Conservation (phyloP, 2,113 vertebrate genomes). For the Neofelis nebulosa region DNA sequence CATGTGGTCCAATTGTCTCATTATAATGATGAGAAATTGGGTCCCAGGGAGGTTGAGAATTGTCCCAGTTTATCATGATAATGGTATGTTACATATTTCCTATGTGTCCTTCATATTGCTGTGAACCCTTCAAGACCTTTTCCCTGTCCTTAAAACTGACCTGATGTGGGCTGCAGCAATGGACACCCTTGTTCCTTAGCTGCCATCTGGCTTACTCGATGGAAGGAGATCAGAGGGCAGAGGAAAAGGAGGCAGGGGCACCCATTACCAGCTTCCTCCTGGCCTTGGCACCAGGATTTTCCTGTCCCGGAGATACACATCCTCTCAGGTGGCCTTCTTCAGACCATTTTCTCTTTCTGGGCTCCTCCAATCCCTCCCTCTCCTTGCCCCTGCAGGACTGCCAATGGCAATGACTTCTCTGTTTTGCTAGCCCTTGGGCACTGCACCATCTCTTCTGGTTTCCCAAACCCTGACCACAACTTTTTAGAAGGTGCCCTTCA, state of each 20-base stretch:
- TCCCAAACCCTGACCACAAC: not conserved
- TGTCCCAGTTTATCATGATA: conserved; percentile 42
- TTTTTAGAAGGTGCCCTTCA: not conserved
- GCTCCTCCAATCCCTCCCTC: not conserved
- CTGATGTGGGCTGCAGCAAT: accelerated
- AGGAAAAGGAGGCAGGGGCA: not conserved
- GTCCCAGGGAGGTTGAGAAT: conserved; percentile 31
- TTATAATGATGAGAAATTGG: conserved; percentile 55
- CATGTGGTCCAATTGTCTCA: conserved; percentile 44
- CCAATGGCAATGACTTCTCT: not conserved
- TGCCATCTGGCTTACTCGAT: not conserved
- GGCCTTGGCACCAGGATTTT: accelerated
- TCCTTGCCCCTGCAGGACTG: not conserved
- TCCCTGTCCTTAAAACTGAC: not conserved
- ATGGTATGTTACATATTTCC: not conserved
- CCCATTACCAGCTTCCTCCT: not conserved
- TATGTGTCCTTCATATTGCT: not conserved
- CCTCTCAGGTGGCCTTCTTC: too few relatives aligned
- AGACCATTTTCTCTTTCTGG: not conserved
- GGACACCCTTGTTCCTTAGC: not conserved
- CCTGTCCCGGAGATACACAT: not conserved
- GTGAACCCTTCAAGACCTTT: not conserved
- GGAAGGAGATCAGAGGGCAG: not conserved
- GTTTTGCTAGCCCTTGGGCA: not conserved
- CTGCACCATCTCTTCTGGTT: not conserved